A percentile compares a stretch with the other conserved stretches of the same genome.
Conservation (phyloP, 2,797 vertebrate genomes). For the Pempheris klunzingeri region DNA sequence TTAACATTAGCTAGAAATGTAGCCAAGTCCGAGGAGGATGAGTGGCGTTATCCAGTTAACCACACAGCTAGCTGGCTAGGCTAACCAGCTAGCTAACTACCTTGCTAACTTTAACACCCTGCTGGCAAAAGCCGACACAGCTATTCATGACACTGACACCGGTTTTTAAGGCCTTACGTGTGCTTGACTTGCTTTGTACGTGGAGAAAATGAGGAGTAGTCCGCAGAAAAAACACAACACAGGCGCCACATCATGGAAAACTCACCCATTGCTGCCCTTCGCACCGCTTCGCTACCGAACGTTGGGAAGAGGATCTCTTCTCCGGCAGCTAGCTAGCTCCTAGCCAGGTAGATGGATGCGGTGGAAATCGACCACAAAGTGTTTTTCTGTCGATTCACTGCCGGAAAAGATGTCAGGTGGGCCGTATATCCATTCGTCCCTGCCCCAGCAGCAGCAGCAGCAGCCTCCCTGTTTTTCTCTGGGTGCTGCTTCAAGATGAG, state of each 20-base stretch:
- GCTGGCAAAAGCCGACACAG: background rate
- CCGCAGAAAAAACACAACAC: slow-evolving; percentile 29
- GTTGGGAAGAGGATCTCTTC: slow-evolving; percentile 69
- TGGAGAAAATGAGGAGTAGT: background rate
- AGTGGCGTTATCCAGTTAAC: slow-evolving; percentile 57
- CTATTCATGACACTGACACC: slow-evolving; percentile 9
- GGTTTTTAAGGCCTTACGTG: background rate
- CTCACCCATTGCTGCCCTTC: slow-evolving; percentile 86
- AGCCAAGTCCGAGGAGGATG: slow-evolving; percentile 59
- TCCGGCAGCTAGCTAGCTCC: slow-evolving; percentile 74
- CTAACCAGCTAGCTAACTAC: slow-evolving; percentile 63
- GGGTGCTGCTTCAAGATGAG: slow-evolving; percentile 67
- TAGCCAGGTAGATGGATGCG: slow-evolving; percentile 71
- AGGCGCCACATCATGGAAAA: slow-evolving; percentile 79
- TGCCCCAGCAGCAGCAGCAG: slow-evolving; percentile 21
- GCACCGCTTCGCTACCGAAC: slow-evolving; percentile 64
- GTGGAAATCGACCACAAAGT: slow-evolving; percentile 24
- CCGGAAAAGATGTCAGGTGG: slow-evolving; percentile 19
- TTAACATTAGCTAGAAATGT: slow-evolving; percentile 35
- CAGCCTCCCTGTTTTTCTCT: slow-evolving; percentile 48
- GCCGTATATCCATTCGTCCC: slow-evolving; percentile 77
- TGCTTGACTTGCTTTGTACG: background rate
- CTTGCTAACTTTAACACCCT: slow-evolving; percentile 58
- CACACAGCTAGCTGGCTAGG: slow-evolving; percentile 66
- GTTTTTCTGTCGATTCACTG: slow-evolving; percentile 32